A percentile compares a stretch with the other conserved stretches of the same genome.
Evolutionary conservation across 2,888 invertebrate species (phyloP).

Genomic region (Scotopteryx bipunctaria): DNA sequence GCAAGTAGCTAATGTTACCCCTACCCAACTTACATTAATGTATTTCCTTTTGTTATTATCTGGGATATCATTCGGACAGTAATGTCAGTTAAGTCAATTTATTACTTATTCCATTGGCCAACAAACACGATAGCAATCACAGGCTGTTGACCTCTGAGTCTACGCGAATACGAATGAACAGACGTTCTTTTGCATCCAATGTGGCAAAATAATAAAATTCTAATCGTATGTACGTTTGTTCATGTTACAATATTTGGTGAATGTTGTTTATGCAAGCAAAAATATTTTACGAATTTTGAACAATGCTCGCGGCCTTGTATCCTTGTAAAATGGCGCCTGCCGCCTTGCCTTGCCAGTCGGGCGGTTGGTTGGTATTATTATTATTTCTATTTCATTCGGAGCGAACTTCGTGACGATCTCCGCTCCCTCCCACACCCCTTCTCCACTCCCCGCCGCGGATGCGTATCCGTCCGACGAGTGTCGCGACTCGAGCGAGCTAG

Average conservation of each 20-base stretch:
- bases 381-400: constrained; percentile 78
- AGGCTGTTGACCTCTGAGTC: constrained; percentile 74
- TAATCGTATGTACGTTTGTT: background rate
- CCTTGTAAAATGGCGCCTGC: constrained; percentile 77
- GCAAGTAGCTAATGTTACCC: background rate
- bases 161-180: constrained; percentile 59
- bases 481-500: constrained; percentile 54
- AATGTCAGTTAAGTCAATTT: constrained; percentile 37
- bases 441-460: constrained; percentile 70
- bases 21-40: too few relatives aligned
- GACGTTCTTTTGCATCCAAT: constrained; percentile 50
- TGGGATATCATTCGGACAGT: constrained; percentile 13
- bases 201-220: constrained; percentile 23
- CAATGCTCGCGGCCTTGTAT: constrained; percentile 78
- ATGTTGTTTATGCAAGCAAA: constrained; percentile 36
- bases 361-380: constrained; percentile 47
- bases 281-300: constrained; percentile 57
- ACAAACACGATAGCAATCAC: constrained; percentile 68
- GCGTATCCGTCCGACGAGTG: constrained; percentile 83
- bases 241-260: background rate
- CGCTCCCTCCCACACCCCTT: constrained; percentile 59
- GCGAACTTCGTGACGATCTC: constrained; percentile 82
- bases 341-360: constrained; percentile 72
- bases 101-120: constrained; percentile 58
- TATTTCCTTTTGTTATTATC: background rate